Evolutionary conservation across 2,797 vertebrate species (phyloP), one percentile per base, ranked within the genome.

Genomic region (Prionace glauca): DNA sequence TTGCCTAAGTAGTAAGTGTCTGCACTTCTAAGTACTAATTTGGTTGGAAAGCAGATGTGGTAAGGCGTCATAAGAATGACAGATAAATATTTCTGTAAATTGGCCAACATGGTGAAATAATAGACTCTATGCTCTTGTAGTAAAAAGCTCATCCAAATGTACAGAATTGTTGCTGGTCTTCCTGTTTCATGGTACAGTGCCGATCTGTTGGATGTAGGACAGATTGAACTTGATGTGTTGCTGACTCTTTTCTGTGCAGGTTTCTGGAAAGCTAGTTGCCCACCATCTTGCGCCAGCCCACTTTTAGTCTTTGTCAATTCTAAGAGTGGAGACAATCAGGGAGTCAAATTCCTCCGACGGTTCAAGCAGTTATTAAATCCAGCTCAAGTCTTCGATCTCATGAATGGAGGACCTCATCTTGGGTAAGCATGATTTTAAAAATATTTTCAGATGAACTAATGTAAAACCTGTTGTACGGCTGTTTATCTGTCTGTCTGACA

Each of bases 351-450:
- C 97, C 98, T 99, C 79, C 98, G 99, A 9, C 98, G 99, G 96
- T 99, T 99, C 97, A 99, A 99, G 97, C 99, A 99, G 97, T 98
- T 99, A 71, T 98, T 99, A 95, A 99, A 99, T 97, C 99, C 99
- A 4, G 99, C 99, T 96, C 99, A 99, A 97, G 99, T 99, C 96
- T 99, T 99, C 96, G 99, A 99, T 97, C 98, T 99, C 97, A 99
- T 99, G 97, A 99, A 99, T 65, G 99, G 99, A 62, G 99, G 99
- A 96, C 99, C 99, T 96, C 98, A 99, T 97, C 98, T 99, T 96
- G 99, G 99, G 99, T 99, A 98, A 98, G 98, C 94, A 86, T 10
- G 77, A 90, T 10, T 95, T 74, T 18, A 45, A 87, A 79, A 56
- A 56, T 56, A 95, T 77, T 77, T 95, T 24, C n/a, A 92, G 36